phyloP scores from a whole-genome alignment of 2,888 invertebrate species.

The Leptothorax acervorum region DNA sequence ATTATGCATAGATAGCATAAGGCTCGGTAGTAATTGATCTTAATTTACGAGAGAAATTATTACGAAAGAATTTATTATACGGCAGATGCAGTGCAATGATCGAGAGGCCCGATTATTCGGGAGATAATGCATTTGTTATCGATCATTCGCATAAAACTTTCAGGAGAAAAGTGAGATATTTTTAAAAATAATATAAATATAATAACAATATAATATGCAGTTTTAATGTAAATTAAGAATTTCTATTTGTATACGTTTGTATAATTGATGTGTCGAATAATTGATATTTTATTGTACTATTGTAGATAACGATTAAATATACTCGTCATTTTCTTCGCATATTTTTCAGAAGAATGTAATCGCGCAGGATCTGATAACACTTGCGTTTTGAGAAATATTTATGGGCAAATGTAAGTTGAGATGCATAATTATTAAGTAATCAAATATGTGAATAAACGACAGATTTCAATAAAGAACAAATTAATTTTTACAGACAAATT shows the following conservation, averaged over 20 bases:
- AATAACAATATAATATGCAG: neutral
- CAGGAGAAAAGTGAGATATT: neutral
- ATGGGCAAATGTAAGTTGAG: neutral
- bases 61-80: neutral
- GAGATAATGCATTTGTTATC: neutral
- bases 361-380: neutral
- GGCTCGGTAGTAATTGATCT: neutral
- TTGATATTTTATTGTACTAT: neutral
- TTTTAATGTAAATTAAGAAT: conserved; percentile 7
- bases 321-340: neutral
- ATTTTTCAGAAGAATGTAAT: conserved; percentile 8
- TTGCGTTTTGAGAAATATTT: neutral
- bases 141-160: neutral
- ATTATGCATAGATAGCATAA: conserved; percentile 68
- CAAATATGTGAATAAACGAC: neutral
- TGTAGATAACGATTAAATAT: neutral
- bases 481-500: neutral
- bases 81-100: too few relatives aligned
- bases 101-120: neutral
- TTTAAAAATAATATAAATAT: neutral
- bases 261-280: neutral
- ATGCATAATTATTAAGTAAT: neutral
- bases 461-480: neutral
- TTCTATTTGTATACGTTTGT: neutral
- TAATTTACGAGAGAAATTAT: neutral